Base-by-base conservation (phyloP, 2,888 invertebrate species). In the Habrosyne pyritoides region DNA sequence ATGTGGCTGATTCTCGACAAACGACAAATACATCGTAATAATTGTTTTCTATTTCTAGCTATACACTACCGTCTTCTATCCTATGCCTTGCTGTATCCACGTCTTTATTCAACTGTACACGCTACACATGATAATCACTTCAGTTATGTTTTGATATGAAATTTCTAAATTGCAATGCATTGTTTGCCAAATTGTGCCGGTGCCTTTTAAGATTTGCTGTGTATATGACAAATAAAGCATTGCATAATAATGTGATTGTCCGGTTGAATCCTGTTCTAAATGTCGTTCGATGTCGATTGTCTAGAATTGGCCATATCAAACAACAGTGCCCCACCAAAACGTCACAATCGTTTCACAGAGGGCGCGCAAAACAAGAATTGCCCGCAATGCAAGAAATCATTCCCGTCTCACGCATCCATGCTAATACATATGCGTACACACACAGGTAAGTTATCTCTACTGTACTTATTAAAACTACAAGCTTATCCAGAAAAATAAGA, bases 401-500 rank as follows among this genome's bases (percentile, higher is more conserved):
- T 96, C 88, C 96, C 96, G 57, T 96, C 96, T 54, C 95, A 96
- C 82, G 96, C 96, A 54, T 96, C 96, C 56, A 96, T 96, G 96
- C 93, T 96, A 59, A 96, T 96, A 73, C 96, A 96, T 81, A 94
- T 95, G 85, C 91, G 96, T 72, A 96, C 95, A 30, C 96, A 96
- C 74, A 96, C 96, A 68, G 95, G 95, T 86, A 30, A 77, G 77
- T 73, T 0, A 21, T 30, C n/a, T 10, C 7, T 22, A 10, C 21
- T 26, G 10, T 30, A 42, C 18, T 22, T 8, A 47, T 48, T 51
- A 8, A 30, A 18, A 24, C 8, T 8, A 28, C n/a, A 7, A 28
- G 10, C 10, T 8, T 28, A 10, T 8, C 28, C 28, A 28, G 28
- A 28, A 28, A 8, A 28, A 28, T 8, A 28, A 8, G 28, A 28